These are phyloP conservation scores for Eupithecia subfuscata DNA, from an alignment of 2,888 invertebrate genomes.

Conservation along the genomic window DNA sequence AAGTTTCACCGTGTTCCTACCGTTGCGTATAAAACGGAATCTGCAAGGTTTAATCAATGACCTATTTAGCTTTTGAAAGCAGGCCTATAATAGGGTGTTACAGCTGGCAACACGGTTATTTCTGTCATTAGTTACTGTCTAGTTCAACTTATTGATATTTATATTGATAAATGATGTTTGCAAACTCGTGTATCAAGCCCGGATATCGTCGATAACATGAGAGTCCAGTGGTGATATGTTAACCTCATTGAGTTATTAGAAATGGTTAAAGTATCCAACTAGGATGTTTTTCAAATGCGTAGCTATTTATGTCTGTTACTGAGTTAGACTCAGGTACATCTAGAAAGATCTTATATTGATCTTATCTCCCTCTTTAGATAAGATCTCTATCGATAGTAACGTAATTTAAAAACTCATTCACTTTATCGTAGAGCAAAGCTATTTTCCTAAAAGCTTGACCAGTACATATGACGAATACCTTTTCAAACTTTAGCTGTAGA, in stretches of 20 bases:
- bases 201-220: conserved; percentile 39
- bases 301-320: not conserved
- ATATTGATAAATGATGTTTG: conserved; percentile 69
- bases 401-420: not conserved
- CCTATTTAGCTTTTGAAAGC: not conserved
- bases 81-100: not conserved
- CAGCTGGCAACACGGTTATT: conserved; percentile 1
- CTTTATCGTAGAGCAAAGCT: not conserved
- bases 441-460: not conserved
- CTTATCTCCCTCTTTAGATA: not conserved
- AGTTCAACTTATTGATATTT: conserved; percentile 69
- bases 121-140: conserved; percentile 3
- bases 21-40: not conserved
- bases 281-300: not conserved
- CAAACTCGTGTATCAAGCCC: conserved; percentile 54
- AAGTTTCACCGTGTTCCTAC: not conserved
- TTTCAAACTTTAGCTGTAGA: not conserved
- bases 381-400: not conserved
- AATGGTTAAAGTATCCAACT: not conserved
- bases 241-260: not conserved
- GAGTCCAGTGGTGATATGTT: not conserved
- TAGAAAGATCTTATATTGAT: not conserved
- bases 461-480: not conserved
- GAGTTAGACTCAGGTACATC: not conserved
- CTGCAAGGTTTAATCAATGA: not conserved